Base-by-base conservation (phyloP, 37 sponge, comb jelly and placozoan species). In the Chondrilla cf. caribensis region DNA sequence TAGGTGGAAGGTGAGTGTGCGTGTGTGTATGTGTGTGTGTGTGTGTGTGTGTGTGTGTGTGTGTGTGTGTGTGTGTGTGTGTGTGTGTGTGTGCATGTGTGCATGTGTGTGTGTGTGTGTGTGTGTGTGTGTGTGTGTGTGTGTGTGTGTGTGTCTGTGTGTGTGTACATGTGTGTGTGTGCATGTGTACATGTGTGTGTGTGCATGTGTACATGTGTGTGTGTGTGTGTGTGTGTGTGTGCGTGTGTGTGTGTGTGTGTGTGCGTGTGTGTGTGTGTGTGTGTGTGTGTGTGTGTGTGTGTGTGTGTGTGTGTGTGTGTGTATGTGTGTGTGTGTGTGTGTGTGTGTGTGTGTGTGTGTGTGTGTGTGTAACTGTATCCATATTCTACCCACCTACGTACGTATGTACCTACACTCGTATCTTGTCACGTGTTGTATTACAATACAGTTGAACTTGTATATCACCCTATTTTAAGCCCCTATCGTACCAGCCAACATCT, bases 291-390 rank as follows among this genome's bases (percentile, higher is more conserved):
- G 66, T 58, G 43, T 80, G 81, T 58, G 81, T 80, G 81, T 58
- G 81, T 80, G 81, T 80, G 81, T 58, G 39, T 83, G 84, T 83
- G 75, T 35, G 42, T 36, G 28, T 62, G 64, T 79, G 79, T 7
- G 79, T 44, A 18, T 79, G 79, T 43, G 55, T 38, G 47, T 42
- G 78, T 38, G 38, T 17, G 57, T 57, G 51, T 47, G 51, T 47
- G 51, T 47, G 51, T 47, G 51, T 47, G 51, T 47, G 51, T 47
- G 51, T 47, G 51, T 47, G 68, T 38, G 67, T 64, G 42, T 81
- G 82, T 38, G 64, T 65, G 58, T 42, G 25, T 79, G 58, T n/a
- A 28, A 17, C 57, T 54, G 57, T 54, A n/a, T 54, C 57, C 57
- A 54, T 17, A 54, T 54, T 17, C 57, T 11, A 19, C n/a, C n/a